Evolutionary conservation across 2,888 invertebrate genomes (phyloP).

Genomic region (Synergus gifuensis): DNA sequence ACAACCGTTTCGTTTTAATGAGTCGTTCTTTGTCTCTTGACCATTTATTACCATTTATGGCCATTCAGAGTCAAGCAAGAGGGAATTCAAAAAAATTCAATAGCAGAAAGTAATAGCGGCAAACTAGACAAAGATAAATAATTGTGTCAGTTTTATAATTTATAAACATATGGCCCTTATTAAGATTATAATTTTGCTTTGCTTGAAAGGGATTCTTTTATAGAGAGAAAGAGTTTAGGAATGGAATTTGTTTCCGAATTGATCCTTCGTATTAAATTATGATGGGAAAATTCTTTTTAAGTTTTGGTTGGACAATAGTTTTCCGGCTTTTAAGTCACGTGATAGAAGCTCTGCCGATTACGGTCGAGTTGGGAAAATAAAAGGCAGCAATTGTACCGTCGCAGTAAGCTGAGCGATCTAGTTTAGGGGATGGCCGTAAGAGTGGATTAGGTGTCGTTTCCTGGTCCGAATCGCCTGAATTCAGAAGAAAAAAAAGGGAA

Average conservation of each 20-base stretch:
- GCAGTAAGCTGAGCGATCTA: conserved; percentile 60
- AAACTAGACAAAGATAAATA: neutral
- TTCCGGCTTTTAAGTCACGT: neutral
- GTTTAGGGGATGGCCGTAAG: conserved; percentile 70
- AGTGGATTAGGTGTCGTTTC: conserved; percentile 68
- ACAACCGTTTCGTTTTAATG: neutral
- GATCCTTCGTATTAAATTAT: neutral
- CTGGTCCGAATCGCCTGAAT: conserved; percentile 30
- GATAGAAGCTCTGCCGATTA: conserved; percentile 20
- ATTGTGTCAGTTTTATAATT: too few relatives aligned
- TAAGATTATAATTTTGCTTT: neutral
- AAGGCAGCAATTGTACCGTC: conserved; percentile 56
- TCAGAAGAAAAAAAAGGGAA: neutral
- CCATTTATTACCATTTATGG: neutral
- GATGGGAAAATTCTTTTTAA: neutral
- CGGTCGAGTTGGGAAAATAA: conserved; percentile 9
- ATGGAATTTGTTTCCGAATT: neutral
- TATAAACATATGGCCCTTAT: too few relatives aligned
- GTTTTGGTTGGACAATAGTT: neutral
- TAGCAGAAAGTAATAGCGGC: neutral
- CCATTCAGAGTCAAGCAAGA: neutral
- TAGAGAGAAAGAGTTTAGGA: neutral
- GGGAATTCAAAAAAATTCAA: neutral
- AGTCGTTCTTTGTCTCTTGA: neutral
- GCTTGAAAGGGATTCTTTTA: neutral